Percentiles rank a stretch among this genome's conserved stretches.
phyloP scores from a whole-genome alignment of 2,888 invertebrate species.

The Tuberolachnus salignus region DNA sequence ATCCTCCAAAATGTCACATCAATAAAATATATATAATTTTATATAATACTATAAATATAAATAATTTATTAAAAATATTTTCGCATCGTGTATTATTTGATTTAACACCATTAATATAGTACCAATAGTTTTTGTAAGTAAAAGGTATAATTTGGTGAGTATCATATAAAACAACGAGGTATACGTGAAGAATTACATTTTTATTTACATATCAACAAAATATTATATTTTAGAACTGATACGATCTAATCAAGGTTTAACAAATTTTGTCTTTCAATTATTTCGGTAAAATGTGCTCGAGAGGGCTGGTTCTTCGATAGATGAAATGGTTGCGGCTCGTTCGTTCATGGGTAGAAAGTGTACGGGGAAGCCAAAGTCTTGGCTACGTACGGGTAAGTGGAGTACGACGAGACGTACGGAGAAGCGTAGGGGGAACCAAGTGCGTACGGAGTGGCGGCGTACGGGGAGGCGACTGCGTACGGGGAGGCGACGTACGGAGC shows the following conservation, averaged over 20 bases:
- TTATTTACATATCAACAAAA: conserved; percentile 22
- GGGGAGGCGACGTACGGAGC: conserved; percentile 27
- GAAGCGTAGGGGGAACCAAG: conserved; percentile 20
- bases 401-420: conserved; percentile 45
- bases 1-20: too few species aligned
- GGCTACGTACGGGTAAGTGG: conserved; percentile 45
- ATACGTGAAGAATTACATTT: neutral
- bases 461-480: conserved; percentile 19
- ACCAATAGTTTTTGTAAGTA: too few species aligned
- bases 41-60: too few species aligned
- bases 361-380: conserved; percentile 45
- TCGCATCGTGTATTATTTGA: too few species aligned
- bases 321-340: neutral
- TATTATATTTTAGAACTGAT: neutral
- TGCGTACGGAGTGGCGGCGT: conserved; percentile 28
- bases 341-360: conserved; percentile 35
- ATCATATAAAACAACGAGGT: neutral
- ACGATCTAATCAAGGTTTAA: conserved; percentile 5
- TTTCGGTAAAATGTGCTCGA: neutral
- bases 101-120: too few species aligned
- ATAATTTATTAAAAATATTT: too few species aligned
- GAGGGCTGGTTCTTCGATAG: too few species aligned
- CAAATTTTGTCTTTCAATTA: neutral
- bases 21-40: too few species aligned
- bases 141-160: too few species aligned